Conservation (phyloP, 2,113 vertebrate species). For the Mirounga angustirostris region DNA sequence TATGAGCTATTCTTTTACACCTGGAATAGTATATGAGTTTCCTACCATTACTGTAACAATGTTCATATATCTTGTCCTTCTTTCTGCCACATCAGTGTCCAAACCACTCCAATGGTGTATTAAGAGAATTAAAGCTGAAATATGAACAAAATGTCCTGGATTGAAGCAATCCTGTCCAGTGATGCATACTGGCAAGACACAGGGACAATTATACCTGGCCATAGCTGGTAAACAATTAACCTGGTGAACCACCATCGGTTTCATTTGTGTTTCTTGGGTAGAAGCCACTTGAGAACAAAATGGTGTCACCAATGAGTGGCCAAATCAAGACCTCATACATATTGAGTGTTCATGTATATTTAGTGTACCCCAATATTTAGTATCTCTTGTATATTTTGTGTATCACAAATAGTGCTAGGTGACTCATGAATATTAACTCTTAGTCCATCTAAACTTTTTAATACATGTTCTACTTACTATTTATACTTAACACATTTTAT, state of each 20-base stretch:
- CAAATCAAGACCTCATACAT: background rate
- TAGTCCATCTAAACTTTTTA: background rate
- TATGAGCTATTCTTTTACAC: background rate
- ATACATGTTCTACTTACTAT: background rate
- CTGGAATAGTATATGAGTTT: background rate
- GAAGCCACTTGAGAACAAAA: background rate
- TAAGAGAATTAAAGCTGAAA: background rate
- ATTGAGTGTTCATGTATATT: background rate
- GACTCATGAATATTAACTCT: background rate
- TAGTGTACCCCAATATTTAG: background rate
- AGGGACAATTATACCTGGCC: background rate
- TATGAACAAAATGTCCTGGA: background rate
- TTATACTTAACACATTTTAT: background rate
- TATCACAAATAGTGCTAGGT: background rate
- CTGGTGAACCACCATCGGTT: background rate
- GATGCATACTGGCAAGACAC: background rate
- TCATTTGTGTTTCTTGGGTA: background rate
- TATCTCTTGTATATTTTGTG: background rate
- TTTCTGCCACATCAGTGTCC: background rate
- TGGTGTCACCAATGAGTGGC: background rate
- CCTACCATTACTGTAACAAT: background rate
- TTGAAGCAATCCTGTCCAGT: background rate
- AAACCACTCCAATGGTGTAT: background rate
- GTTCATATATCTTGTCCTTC: background rate
- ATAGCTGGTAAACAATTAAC: background rate